Evolutionary conservation across 92 coral and sea anemone genomes (phyloP).

Genomic region (Isaurus tuberculatus): DNA sequence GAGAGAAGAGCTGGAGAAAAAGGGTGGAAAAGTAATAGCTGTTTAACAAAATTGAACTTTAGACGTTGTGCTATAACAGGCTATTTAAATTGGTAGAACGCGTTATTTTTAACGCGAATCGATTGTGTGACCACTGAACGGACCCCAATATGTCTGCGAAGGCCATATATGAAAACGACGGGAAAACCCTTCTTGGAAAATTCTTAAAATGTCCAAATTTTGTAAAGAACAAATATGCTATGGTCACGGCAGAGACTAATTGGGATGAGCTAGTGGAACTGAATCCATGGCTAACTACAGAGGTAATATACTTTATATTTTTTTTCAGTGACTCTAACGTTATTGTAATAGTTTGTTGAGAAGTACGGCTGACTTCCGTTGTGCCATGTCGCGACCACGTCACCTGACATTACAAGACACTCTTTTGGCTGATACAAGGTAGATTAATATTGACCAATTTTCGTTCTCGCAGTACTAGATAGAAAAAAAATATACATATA

Average conservation of each 20-base stretch:
- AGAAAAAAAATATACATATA: too few relatives aligned
- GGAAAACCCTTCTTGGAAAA: slow-evolving; percentile 81
- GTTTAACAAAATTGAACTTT: neutral
- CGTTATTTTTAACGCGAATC: neutral
- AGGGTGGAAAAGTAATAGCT: neutral
- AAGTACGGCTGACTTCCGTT: too few relatives aligned
- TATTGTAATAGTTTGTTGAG: neutral
- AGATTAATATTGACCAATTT: too few relatives aligned
- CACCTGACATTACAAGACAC: too few relatives aligned
- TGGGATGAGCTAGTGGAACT: slow-evolving; percentile 79
- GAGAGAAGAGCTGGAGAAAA: neutral
- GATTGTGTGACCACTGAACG: neutral
- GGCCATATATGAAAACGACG: slow-evolving; percentile 94
- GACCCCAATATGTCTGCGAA: slow-evolving; percentile 78
- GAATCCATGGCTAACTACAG: slow-evolving; percentile 82
- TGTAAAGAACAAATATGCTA: slow-evolving; percentile 75
- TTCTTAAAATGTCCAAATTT: slow-evolving; percentile 67
- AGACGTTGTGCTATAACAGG: neutral
- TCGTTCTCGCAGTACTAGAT: too few relatives aligned
- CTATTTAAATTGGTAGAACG: neutral
- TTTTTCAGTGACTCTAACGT: slow-evolving; percentile 2
- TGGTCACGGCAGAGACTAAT: slow-evolving; percentile 65
- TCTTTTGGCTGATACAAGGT: too few relatives aligned
- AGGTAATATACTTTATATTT: slow-evolving; percentile 59
- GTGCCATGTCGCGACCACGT: slow-evolving; percentile 3